These are phyloP conservation scores for Morinoia aosen DNA, from an alignment of 2,888 invertebrate species.

Conservation along the genomic window DNA sequence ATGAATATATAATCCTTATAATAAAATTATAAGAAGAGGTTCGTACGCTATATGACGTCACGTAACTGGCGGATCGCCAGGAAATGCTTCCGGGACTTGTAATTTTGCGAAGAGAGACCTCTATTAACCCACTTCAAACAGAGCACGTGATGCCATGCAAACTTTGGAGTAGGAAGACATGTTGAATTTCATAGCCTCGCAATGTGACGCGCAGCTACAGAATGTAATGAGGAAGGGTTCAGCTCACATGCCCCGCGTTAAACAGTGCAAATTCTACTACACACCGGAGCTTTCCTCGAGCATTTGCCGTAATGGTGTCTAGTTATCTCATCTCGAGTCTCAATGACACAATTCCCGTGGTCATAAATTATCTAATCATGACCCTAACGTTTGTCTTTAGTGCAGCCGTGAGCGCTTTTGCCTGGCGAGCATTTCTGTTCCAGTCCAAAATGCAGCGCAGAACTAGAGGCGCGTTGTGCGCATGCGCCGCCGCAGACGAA, in stretches of 20 bases:
- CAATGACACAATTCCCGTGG: slow-evolving; percentile 47
- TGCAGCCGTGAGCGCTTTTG: slow-evolving; percentile 20
- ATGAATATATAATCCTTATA: too few species aligned
- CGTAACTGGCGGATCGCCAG: too few species aligned
- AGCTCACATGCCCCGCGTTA: neutral
- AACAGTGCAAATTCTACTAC: slow-evolving; percentile 1
- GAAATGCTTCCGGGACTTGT: too few species aligned
- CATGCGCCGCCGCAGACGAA: neutral
- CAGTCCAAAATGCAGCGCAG: neutral
- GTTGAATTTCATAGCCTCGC: neutral
- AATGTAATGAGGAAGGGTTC: neutral
- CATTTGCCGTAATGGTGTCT: slow-evolving; percentile 27
- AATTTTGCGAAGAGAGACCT: neutral
- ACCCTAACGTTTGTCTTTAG: slow-evolving; percentile 42
- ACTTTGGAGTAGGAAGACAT: neutral
- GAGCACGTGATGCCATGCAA: neutral
- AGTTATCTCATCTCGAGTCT: slow-evolving; percentile 46
- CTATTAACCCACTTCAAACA: neutral
- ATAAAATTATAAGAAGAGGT: too few species aligned
- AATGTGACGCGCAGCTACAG: neutral
- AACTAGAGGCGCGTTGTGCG: neutral
- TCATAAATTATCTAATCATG: slow-evolving; percentile 50
- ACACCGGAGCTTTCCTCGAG: neutral
- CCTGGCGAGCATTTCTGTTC: slow-evolving; percentile 31
- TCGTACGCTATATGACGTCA: too few species aligned